Evolutionary conservation across 1,140 invertebrate genomes (phyloP).

Genomic region (Oscheius sp.): DNA sequence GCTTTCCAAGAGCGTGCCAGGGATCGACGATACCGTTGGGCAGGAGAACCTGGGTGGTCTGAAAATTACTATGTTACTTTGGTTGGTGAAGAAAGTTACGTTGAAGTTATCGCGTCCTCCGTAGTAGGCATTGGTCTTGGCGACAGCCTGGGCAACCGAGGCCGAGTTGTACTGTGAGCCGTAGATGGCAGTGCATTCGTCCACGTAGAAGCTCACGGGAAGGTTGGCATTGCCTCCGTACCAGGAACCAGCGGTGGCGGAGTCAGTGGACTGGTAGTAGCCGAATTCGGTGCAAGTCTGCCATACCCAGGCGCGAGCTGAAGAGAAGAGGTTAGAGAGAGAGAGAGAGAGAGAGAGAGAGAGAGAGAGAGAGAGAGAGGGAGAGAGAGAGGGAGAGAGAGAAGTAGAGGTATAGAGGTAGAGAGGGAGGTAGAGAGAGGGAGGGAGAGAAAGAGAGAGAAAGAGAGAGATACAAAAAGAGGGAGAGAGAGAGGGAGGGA

Average conservation of each 20-base stretch:
- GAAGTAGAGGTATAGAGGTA: background rate
- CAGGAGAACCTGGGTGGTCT: constrained; percentile 73
- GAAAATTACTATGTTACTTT: background rate
- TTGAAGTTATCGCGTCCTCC: constrained; percentile 72
- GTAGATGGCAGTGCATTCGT: constrained; percentile 80
- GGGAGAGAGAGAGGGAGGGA: background rate
- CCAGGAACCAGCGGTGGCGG: constrained; percentile 56
- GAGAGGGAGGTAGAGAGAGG: too few relatives aligned
- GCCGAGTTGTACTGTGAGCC: constrained; percentile 68
- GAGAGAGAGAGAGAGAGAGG: too few relatives aligned
- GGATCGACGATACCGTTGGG: constrained; percentile 88
- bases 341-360: too few relatives aligned
- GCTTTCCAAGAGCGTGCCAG: constrained; percentile 77
- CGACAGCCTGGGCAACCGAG: constrained; percentile 65
- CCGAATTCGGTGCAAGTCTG: constrained; percentile 93
- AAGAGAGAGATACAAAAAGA: too few relatives aligned
- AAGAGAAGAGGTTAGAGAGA: too few relatives aligned
- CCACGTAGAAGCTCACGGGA: constrained; percentile 69
- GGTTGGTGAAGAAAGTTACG: constrained; percentile 41
- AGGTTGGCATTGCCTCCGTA: constrained; percentile 32
- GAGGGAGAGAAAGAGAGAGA: too few relatives aligned
- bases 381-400: too few relatives aligned
- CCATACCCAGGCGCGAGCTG: constrained; percentile 78
- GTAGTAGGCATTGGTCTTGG: constrained; percentile 76
- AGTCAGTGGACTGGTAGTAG: constrained; percentile 82